Conservation (phyloP, 2,797 vertebrate species). For the Anolis apletophallus region DNA sequence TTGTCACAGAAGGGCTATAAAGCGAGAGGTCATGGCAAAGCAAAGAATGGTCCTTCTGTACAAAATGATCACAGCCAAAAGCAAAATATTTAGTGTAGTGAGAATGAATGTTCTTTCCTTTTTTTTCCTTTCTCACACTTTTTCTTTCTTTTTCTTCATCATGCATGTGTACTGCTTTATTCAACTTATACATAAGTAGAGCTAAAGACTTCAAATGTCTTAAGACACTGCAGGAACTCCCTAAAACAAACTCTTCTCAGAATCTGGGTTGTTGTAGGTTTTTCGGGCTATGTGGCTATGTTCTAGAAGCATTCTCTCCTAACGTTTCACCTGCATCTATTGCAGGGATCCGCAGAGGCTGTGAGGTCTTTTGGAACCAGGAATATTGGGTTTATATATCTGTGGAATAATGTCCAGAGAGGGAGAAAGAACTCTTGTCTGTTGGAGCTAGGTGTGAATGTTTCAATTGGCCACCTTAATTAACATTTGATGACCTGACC, state of each 20-base stretch:
- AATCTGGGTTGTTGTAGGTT: no score
- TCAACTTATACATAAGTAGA: constrained; percentile 68
- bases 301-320: no score
- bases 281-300: no score
- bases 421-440: no score
- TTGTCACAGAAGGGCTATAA: constrained; percentile 79
- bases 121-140: not conserved
- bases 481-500: no score
- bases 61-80: not conserved
- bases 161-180: constrained; percentile 73
- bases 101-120: not conserved
- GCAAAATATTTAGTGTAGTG: not conserved
- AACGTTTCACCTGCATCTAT: no score
- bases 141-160: not conserved
- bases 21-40: constrained; percentile 77
- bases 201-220: constrained; percentile 57
- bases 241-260: constrained; percentile 2
- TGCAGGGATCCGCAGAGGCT: no score
- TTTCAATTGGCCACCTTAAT: no score
- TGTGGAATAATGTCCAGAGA: no score
- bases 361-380: no score
- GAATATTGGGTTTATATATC: no score
- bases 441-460: no score
- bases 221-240: constrained; percentile 43
- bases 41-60: constrained; percentile 76